These are phyloP conservation scores for Junonia oenone DNA, from an alignment of 2,888 invertebrate species.

Conservation along the genomic window DNA sequence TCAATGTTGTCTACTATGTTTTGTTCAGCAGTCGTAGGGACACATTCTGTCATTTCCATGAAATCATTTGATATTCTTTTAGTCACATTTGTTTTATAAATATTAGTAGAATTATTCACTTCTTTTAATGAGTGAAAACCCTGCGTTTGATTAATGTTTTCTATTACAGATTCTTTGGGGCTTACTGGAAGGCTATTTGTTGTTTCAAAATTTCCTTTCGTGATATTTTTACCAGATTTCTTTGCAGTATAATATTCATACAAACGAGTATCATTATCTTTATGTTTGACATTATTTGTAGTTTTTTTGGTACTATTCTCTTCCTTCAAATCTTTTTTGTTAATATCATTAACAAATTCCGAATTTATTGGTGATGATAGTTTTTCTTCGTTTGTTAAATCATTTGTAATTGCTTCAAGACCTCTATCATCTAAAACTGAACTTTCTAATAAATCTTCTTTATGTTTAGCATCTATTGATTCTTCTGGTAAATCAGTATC, in stretches of 20 bases:
- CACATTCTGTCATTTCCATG: slow-evolving; percentile 13
- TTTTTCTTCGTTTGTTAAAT: neutral
- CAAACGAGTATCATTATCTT: neutral
- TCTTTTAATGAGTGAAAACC: no score
- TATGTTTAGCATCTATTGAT: neutral
- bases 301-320: no score
- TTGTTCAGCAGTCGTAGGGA: neutral
- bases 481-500: slow-evolving; percentile 39
- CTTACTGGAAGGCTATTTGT: no score
- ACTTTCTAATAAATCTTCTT: neutral
- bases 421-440: neutral
- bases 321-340: no score
- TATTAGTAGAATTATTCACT: no score
- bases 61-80: slow-evolving; percentile 4
- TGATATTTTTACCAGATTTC: no score
- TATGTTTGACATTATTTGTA: neutral
- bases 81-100: neutral
- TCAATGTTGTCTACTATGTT: slow-evolving; percentile 4
- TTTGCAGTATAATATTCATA: no score
- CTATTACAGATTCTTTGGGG: no score
- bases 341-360: neutral
- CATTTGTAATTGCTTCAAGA: neutral
- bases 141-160: no score
- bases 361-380: neutral
- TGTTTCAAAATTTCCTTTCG: no score